phyloP scores from a whole-genome alignment of 2,797 vertebrate species.

The Monodelphis domestica region DNA sequence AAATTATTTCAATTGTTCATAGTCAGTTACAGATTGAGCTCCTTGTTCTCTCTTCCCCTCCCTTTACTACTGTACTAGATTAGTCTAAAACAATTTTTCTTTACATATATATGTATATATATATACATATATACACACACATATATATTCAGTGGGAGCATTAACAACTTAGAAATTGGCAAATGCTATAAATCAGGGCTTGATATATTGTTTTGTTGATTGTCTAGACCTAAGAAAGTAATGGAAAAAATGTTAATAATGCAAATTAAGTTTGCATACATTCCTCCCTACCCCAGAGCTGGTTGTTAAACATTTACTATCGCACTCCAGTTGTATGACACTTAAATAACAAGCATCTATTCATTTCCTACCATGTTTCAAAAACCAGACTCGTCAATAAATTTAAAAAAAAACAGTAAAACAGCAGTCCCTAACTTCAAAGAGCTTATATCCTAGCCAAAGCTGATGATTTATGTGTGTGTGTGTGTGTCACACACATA shows the following conservation, averaged over 20 bases:
- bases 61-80: too few relatives aligned
- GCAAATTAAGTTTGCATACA: neutral
- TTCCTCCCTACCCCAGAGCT: neutral
- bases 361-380: neutral
- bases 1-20: too few relatives aligned
- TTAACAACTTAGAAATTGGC: neutral
- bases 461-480: neutral
- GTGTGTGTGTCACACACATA: too few relatives aligned
- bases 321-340: neutral
- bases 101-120: too few relatives aligned
- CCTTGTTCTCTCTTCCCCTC: too few relatives aligned
- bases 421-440: neutral
- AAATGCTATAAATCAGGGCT: neutral
- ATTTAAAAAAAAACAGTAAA: neutral
- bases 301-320: neutral
- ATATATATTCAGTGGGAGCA: neutral
- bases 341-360: neutral
- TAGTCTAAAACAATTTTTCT: too few relatives aligned
- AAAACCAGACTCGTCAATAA: neutral
- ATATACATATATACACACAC: too few relatives aligned
- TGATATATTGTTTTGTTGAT: neutral
- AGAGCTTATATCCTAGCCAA: neutral
- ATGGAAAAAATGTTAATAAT: neutral
- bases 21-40: too few relatives aligned
- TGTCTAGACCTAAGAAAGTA: neutral